Evolutionary conservation across 1,140 invertebrate genomes (phyloP).

Genomic region (Monomorium pharaonis): DNA sequence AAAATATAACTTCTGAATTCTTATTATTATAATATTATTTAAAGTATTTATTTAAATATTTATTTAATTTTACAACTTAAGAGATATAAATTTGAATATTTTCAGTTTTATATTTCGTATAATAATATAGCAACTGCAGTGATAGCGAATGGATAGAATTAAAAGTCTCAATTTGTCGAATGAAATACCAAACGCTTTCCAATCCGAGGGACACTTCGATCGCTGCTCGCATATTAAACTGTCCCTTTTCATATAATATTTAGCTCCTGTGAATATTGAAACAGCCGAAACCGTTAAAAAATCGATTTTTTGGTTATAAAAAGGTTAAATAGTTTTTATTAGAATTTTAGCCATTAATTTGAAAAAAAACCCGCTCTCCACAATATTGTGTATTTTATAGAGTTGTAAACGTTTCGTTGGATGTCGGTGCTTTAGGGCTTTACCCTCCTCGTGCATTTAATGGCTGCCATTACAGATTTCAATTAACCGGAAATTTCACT

Average conservation of each 20-base stretch:
- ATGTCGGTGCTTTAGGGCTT: background rate
- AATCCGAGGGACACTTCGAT: background rate
- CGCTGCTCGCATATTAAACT: background rate
- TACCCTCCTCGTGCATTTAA: slow-evolving; percentile 15
- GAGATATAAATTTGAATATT: background rate
- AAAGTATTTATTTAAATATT: too few species aligned
- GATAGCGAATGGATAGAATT: slow-evolving; percentile 1
- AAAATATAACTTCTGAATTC: background rate
- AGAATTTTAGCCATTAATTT: background rate
- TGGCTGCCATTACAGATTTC: slow-evolving; percentile 32
- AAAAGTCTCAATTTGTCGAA: slow-evolving; percentile 30
- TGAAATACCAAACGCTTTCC: slow-evolving; percentile 24
- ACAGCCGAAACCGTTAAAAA: background rate
- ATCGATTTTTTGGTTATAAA: background rate
- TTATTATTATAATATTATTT: background rate
- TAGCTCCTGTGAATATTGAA: slow-evolving; percentile 12
- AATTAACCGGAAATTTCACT: slow-evolving; percentile 45
- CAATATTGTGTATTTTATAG: background rate
- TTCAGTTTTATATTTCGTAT: background rate
- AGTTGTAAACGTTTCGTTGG: background rate
- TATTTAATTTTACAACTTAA: background rate
- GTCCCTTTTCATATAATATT: background rate
- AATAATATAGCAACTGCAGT: background rate
- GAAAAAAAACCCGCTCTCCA: background rate
- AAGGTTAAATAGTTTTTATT: slow-evolving; percentile 1